A percentile compares a stretch with the other conserved stretches of the same genome.
Evolutionary conservation across 2,113 vertebrate genomes (phyloP).

Genomic region (Patagioenas fasciata): DNA sequence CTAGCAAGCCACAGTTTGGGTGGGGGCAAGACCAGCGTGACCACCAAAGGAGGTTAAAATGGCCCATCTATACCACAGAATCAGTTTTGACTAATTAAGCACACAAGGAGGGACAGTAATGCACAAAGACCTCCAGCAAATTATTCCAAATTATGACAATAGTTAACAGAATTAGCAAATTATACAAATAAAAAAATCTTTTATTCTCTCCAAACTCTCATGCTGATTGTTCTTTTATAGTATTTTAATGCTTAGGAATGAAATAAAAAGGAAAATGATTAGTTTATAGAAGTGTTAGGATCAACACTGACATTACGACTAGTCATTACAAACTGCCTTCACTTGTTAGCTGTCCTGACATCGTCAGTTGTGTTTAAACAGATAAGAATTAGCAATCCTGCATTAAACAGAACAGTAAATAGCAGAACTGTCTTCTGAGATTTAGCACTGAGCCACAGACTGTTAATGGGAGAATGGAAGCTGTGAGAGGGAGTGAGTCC

Average conservation of each 20-base stretch:
- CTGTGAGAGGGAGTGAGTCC: constrained; percentile 1
- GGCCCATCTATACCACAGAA: neutral
- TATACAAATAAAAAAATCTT: neutral
- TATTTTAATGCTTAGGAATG: neutral
- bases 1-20: neutral
- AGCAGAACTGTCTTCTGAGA: constrained; percentile 4
- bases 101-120: neutral
- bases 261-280: constrained; percentile 7
- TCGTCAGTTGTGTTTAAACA: constrained; percentile 5
- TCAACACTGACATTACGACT: neutral
- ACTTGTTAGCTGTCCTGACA: neutral
- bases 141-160: constrained; percentile 1
- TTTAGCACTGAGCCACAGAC: constrained; percentile 42
- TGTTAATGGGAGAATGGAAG: constrained; percentile 29
- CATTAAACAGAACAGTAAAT: constrained; percentile 30
- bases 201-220: neutral
- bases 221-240: neutral
- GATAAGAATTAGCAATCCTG: constrained; percentile 30
- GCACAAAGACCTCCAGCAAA: neutral
- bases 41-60: neutral
- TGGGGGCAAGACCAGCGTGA: neutral
- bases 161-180: constrained; percentile 6
- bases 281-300: neutral
- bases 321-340: neutral
- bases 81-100: neutral